phyloP scores from a whole-genome alignment of 1,140 invertebrate genomes.

The Bombus soroeensis region DNA sequence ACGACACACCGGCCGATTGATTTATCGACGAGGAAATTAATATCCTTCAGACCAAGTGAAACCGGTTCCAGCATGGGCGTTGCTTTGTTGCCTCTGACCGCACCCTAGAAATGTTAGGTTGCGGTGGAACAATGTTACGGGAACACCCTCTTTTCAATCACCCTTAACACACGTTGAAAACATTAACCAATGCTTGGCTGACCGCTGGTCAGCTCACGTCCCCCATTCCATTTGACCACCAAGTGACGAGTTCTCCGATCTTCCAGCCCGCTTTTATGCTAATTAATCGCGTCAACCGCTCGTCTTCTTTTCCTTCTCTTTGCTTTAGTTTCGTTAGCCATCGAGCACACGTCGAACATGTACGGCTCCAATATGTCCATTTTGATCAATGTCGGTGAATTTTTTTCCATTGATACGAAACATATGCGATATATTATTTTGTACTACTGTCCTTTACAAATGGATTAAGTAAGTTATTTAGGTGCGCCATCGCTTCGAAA shows the following conservation, averaged over 20 bases:
- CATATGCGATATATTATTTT: no score
- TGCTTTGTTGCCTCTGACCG: slow-evolving; percentile 67
- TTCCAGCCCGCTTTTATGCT: not conserved
- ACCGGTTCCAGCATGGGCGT: slow-evolving; percentile 55
- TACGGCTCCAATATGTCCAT: no score
- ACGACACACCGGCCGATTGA: slow-evolving; percentile 43
- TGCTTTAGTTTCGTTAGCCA: not conserved
- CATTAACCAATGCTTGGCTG: slow-evolving; percentile 33
- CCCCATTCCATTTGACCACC: not conserved
- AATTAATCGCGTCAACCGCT: slow-evolving; percentile 10
- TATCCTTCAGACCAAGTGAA: slow-evolving; percentile 34
- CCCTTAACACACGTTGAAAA: slow-evolving; percentile 49
- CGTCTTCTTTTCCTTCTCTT: not conserved
- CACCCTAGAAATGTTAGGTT: slow-evolving; percentile 57
- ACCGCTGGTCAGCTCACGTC: not conserved
- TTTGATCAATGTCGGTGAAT: no score
- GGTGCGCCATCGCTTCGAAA: no score
- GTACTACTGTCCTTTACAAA: no score
- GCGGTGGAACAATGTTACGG: slow-evolving; percentile 48
- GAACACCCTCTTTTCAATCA: slow-evolving; percentile 65
- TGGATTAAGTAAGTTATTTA: no score
- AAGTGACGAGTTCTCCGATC: not conserved
- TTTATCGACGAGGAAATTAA: slow-evolving; percentile 54
- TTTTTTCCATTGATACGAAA: no score
- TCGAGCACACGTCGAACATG: not conserved